Conservation (phyloP, 2,888 invertebrate genomes). For the Asteroscopus sphinx region DNA sequence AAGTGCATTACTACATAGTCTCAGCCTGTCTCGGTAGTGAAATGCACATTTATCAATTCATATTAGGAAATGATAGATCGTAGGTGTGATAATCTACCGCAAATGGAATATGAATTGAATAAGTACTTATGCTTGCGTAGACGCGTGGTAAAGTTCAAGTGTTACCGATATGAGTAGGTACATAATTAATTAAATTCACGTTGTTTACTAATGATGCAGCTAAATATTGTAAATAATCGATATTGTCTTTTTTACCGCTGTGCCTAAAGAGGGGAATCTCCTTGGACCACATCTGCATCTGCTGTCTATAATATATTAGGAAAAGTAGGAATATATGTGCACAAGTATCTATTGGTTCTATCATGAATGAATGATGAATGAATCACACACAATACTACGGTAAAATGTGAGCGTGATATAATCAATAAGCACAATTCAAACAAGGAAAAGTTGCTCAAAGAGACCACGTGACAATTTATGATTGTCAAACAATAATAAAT, state of each 20-base stretch:
- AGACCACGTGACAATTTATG: conserved; percentile 1
- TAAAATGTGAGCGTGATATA: not conserved
- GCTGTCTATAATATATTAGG: not conserved
- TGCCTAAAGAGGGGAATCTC: conserved; percentile 43
- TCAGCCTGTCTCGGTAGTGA: conserved; percentile 64
- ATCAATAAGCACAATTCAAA: not conserved
- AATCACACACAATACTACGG: conserved; percentile 12
- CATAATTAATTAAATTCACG: conserved; percentile 68
- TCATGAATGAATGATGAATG: conserved; percentile 36
- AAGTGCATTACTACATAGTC: conserved; percentile 73
- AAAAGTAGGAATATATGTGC: not conserved
- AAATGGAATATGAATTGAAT: conserved; percentile 29
- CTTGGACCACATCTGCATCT: conserved; percentile 36
- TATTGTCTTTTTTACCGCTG: conserved; percentile 53
- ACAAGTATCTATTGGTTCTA: conserved; percentile 11
- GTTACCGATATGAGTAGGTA: conserved; percentile 53
- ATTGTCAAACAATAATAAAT: no score
- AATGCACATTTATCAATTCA: conserved; percentile 71
- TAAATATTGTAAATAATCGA: conserved; percentile 60
- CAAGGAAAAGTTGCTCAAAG: not conserved
- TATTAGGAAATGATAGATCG: conserved; percentile 48
- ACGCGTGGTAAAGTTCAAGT: conserved; percentile 57
- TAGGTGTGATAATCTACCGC: conserved; percentile 40
- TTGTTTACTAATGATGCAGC: conserved; percentile 71
- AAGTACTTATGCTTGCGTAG: conserved; percentile 26